Evolutionary conservation across 2,797 vertebrate genomes (phyloP).

Genomic region (Micropoecilia bifurca): DNA sequence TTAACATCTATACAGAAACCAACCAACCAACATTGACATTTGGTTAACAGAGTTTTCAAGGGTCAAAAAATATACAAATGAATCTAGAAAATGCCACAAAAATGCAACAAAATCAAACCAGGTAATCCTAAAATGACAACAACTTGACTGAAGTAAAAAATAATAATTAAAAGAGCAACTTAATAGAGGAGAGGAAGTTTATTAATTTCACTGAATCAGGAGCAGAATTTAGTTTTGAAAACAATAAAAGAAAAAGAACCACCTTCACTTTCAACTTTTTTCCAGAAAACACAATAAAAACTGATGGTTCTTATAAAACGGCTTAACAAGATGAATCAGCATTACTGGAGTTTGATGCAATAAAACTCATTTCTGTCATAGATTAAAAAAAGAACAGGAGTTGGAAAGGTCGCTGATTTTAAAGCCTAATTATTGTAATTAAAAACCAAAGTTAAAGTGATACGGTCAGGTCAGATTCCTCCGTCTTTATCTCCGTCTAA

Average conservation of each 20-base stretch:
- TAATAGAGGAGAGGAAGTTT: neutral
- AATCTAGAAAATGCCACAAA: neutral
- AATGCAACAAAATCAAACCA: neutral
- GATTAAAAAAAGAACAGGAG: neutral
- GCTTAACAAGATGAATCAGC: neutral
- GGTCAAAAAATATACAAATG: neutral
- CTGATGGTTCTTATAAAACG: neutral
- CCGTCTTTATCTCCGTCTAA: neutral
- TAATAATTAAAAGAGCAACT: neutral
- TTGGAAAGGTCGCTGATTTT: neutral
- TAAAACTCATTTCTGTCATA: neutral
- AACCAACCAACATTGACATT: neutral
- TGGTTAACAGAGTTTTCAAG: neutral
- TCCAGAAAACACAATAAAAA: neutral
- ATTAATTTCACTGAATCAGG: neutral
- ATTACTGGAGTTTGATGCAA: neutral
- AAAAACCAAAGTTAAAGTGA: neutral
- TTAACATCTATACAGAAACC: too few relatives aligned
- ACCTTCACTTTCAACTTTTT: neutral
- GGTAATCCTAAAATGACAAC: neutral
- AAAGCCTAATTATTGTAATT: slow-evolving; percentile 1
- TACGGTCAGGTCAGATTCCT: neutral
- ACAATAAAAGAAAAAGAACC: neutral
- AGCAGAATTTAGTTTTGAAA: neutral
- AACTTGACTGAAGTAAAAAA: neutral